These are phyloP conservation scores for Pogonomyrmex californicus DNA, from an alignment of 1,140 invertebrate species.

Conservation along the genomic window DNA sequence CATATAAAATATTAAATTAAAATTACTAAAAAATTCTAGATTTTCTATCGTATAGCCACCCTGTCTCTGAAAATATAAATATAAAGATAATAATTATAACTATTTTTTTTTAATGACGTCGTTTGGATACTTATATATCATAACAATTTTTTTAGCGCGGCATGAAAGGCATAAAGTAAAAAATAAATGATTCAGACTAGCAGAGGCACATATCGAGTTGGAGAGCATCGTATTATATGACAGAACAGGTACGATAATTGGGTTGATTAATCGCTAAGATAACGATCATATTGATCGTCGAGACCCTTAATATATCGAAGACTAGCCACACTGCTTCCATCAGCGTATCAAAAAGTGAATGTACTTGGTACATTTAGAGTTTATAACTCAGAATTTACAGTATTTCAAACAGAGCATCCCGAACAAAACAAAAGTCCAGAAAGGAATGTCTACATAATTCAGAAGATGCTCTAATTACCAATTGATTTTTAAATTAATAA, in stretches of 20 bases:
- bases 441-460: too few relatives aligned
- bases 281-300: constrained; percentile 26
- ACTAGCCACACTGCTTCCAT: constrained; percentile 63
- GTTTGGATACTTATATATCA: constrained; percentile 42
- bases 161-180: constrained; percentile 85
- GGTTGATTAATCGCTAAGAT: constrained; percentile 4
- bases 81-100: constrained; percentile 36
- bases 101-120: not conserved
- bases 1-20: not conserved
- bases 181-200: constrained; percentile 75
- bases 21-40: not conserved
- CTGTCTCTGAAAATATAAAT: constrained; percentile 39
- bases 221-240: constrained; percentile 67
- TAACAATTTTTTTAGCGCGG: constrained; percentile 65
- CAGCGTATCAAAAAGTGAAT: constrained; percentile 77
- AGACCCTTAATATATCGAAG: constrained; percentile 62
- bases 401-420: constrained; percentile 57
- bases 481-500: not conserved
- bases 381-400: constrained; percentile 71
- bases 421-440: constrained; percentile 48
- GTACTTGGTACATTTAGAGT: constrained; percentile 77
- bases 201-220: constrained; percentile 80
- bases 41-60: constrained; percentile 30
- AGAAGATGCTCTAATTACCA: too few relatives aligned
- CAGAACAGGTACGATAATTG: constrained; percentile 54